Conservation (phyloP, 2,113 vertebrate genomes). For the Helogale parvula region DNA sequence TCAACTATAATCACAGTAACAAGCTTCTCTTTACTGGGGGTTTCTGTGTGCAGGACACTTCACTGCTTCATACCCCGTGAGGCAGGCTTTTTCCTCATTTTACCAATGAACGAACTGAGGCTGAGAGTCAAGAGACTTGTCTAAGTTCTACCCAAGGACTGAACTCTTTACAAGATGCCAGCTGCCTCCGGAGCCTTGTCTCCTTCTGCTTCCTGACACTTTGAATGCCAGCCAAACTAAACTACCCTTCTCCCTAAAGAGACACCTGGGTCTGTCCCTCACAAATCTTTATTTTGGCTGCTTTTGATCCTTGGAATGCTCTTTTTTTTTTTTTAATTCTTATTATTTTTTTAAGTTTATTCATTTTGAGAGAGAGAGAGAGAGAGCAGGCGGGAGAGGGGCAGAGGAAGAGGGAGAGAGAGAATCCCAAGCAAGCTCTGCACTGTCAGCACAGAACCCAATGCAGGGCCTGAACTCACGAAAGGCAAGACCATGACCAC, state of each 20-base stretch:
- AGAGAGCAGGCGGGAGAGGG: too few species aligned
- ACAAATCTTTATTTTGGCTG: not conserved
- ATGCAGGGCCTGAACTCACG: too few species aligned
- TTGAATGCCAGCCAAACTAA: not conserved
- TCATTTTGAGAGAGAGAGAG: too few species aligned
- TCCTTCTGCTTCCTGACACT: not conserved
- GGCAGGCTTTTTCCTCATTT: not conserved
- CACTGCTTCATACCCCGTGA: not conserved
- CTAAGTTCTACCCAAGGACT: not conserved
- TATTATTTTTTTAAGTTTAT: too few species aligned
- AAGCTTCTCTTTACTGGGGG: not conserved
- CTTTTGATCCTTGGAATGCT: not conserved
- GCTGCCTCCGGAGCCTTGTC: not conserved
- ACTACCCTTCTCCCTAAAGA: not conserved
- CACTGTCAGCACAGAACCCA: too few species aligned
- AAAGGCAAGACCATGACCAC: too few species aligned
- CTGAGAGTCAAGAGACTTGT: not conserved
- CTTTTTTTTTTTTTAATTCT: not conserved
- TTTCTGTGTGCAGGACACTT: not conserved
- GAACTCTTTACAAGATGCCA: not conserved
- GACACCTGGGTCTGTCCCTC: not conserved
- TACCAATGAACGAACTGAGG: not conserved
- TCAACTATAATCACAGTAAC: not conserved
- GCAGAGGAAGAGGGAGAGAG: too few species aligned
- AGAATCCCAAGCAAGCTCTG: too few species aligned